Conservation (phyloP, 2,113 vertebrate species). For the Pluvianellus socialis region DNA sequence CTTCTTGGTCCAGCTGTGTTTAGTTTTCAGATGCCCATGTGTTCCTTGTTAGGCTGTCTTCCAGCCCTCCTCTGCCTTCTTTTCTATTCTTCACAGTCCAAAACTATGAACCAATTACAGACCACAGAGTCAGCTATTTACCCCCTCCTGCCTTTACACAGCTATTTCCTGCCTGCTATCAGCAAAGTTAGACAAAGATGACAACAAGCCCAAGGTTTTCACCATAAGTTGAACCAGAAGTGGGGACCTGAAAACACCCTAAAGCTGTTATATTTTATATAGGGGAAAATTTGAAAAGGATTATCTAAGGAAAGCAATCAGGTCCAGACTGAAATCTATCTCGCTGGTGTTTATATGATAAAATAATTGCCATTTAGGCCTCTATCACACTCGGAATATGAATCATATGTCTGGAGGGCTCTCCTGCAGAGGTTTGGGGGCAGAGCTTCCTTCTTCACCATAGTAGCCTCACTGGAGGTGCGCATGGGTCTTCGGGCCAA, state of each 20-base stretch:
- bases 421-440: slow-evolving; percentile 53
- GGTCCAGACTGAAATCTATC: slow-evolving; percentile 65
- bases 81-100: slow-evolving; percentile 70
- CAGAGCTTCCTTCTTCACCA: slow-evolving; percentile 51
- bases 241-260: slow-evolving; percentile 47
- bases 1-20: slow-evolving; percentile 71
- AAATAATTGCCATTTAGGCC: slow-evolving; percentile 74
- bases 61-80: slow-evolving; percentile 64
- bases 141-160: slow-evolving; percentile 71
- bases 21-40: slow-evolving; percentile 75
- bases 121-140: slow-evolving; percentile 72
- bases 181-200: slow-evolving; percentile 69
- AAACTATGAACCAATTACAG: slow-evolving; percentile 81
- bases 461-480: slow-evolving; percentile 64
- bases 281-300: slow-evolving; percentile 67
- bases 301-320: slow-evolving; percentile 63
- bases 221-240: slow-evolving; percentile 65
- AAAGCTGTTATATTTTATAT: slow-evolving; percentile 67
- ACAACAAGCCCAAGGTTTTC: slow-evolving; percentile 60
- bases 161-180: slow-evolving; percentile 79
- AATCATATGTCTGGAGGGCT: slow-evolving; percentile 67
- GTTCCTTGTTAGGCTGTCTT: slow-evolving; percentile 76
- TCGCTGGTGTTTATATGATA: slow-evolving; percentile 69
- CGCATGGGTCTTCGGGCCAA: slow-evolving; percentile 57
- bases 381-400: slow-evolving; percentile 70